Percentiles rank a stretch among this genome's conserved stretches.
Evolutionary conservation across 2,797 vertebrate genomes (phyloP).

Genomic region (Parauchenoglanis punctatus): DNA sequence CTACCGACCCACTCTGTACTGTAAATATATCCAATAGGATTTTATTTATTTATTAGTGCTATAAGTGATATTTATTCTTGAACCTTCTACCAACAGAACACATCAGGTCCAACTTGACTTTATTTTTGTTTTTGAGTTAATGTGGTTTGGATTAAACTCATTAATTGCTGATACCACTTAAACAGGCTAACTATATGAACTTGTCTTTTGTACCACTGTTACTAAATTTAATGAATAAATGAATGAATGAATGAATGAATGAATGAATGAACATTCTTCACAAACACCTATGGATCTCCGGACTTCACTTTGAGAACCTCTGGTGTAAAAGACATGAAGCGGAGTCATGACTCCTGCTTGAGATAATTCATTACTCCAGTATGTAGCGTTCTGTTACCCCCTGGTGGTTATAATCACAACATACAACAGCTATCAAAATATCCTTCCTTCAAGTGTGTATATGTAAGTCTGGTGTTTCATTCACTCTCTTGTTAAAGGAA

Average conservation of each 20-base stretch:
- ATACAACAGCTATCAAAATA: conserved; percentile 32
- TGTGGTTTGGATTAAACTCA: not conserved
- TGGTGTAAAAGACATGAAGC: not conserved
- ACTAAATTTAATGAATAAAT: not conserved
- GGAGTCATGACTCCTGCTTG: no score
- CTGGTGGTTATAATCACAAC: conserved; percentile 47
- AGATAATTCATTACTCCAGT: not conserved
- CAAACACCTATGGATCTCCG: not conserved
- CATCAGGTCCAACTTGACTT: not conserved
- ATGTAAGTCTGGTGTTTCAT: not conserved
- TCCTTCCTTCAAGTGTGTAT: not conserved
- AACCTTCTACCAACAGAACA: not conserved
- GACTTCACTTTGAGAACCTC: not conserved
- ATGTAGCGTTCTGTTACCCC: conserved; percentile 47
- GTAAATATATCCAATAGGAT: not conserved
- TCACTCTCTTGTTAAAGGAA: not conserved
- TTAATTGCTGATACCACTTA: not conserved
- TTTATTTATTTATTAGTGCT: not conserved
- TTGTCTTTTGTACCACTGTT: not conserved
- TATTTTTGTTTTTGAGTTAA: not conserved
- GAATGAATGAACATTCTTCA: not conserved
- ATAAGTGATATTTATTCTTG: not conserved
- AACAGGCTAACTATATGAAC: not conserved
- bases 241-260: no score
- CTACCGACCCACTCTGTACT: not conserved